These are phyloP conservation scores for Hypomecis punctinalis DNA, from an alignment of 2,888 invertebrate species.

Conservation along the genomic window DNA sequence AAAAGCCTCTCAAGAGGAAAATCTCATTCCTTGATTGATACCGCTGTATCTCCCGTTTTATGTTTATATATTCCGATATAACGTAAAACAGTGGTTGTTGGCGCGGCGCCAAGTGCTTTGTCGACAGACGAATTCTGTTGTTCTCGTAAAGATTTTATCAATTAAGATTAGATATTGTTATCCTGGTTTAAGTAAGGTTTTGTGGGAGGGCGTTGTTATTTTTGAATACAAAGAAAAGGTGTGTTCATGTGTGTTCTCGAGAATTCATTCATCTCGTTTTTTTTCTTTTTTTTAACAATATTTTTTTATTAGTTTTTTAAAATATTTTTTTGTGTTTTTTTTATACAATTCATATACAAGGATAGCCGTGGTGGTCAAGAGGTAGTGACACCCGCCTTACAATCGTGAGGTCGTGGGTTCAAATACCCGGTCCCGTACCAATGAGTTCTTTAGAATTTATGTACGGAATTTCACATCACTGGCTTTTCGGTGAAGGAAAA, in stretches of 20 bases:
- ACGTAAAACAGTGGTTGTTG: conserved; percentile 24
- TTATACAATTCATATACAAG: too few species aligned
- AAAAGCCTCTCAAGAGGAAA: conserved; percentile 10
- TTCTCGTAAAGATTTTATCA: conserved; percentile 37
- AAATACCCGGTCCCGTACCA: too few species aligned
- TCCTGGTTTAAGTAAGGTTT: conserved; percentile 23
- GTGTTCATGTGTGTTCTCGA: background rate
- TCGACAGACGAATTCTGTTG: conserved; percentile 28
- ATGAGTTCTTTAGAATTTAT: too few species aligned
- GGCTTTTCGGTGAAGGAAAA: too few species aligned
- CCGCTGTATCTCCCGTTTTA: conserved; percentile 23
- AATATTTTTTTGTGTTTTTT: too few species aligned
- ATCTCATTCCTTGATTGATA: conserved; percentile 24
- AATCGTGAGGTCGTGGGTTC: too few species aligned
- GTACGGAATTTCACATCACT: too few species aligned
- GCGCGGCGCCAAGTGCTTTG: conserved; percentile 31
- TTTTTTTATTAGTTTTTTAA: too few species aligned
- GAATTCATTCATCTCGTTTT: too few species aligned
- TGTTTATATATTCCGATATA: conserved; percentile 27
- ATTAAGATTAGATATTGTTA: conserved; percentile 31
- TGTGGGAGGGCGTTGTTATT: background rate
- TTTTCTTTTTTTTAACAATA: too few species aligned
- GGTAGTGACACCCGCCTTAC: too few species aligned
- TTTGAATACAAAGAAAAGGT: background rate
- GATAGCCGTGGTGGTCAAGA: too few species aligned